phyloP scores from a whole-genome alignment of 2,888 invertebrate genomes.

The Polymixis flavicincta region DNA sequence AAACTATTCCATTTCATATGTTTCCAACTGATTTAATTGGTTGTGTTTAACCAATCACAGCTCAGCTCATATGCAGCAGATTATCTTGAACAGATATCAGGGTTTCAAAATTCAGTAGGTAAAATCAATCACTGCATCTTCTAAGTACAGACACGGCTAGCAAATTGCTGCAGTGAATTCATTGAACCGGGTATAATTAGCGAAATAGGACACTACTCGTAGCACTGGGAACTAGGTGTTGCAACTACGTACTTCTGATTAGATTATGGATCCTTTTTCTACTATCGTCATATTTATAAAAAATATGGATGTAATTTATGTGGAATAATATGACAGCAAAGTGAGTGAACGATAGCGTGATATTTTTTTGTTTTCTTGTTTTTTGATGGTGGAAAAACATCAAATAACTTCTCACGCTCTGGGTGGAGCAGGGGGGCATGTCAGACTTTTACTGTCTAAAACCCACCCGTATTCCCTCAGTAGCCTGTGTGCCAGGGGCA shows the following conservation, averaged over 20 bases:
- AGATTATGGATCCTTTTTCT: background rate
- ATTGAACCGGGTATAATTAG: slow-evolving; percentile 41
- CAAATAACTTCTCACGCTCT: no score
- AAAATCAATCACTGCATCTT: slow-evolving; percentile 8
- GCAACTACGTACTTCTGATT: background rate
- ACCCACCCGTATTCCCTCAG: no score
- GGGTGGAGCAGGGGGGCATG: no score
- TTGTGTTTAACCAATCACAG: background rate
- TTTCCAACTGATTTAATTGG: background rate
- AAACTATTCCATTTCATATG: background rate
- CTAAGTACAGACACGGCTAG: slow-evolving; percentile 6
- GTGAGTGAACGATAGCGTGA: no score
- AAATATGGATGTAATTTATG: no score
- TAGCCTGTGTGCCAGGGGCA: no score
- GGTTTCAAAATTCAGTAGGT: background rate
- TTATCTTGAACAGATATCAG: no score
- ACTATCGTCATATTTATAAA: no score
- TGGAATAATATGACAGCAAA: no score
- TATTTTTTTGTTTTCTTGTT: no score
- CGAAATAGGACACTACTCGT: slow-evolving; percentile 39
- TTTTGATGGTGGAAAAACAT: no score
- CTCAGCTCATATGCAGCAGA: background rate
- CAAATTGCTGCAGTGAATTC: slow-evolving; percentile 8
- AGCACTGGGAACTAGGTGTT: slow-evolving; percentile 9
- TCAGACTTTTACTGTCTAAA: no score